phyloP scores from a whole-genome alignment of 2,888 invertebrate species.

The Vannuccia rotundouncinata region DNA sequence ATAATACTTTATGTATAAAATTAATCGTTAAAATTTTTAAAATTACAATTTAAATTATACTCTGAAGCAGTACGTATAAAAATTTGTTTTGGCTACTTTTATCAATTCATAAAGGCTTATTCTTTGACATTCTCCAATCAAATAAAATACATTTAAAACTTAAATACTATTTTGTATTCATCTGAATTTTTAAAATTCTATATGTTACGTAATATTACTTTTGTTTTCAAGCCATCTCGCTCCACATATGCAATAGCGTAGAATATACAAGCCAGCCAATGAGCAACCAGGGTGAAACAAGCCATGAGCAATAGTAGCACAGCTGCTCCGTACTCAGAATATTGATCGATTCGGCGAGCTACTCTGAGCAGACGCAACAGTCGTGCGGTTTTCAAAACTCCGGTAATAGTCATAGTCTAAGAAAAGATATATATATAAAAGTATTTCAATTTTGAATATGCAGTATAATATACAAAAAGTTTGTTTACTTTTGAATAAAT shows the following conservation, averaged over 20 bases:
- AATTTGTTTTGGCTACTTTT: too few relatives aligned
- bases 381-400: slow-evolving; percentile 53
- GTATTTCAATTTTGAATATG: too few relatives aligned
- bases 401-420: slow-evolving; percentile 56
- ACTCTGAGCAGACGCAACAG: slow-evolving; percentile 54
- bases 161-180: neutral
- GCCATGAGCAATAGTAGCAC: slow-evolving; percentile 55
- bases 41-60: too few relatives aligned
- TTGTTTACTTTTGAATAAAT: too few relatives aligned
- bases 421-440: too few relatives aligned
- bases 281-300: slow-evolving; percentile 54
- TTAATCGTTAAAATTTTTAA: too few relatives aligned
- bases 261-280: slow-evolving; percentile 57
- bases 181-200: neutral
- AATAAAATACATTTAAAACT: neutral
- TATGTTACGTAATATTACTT: slow-evolving; percentile 34
- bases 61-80: too few relatives aligned
- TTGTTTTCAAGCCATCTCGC: slow-evolving; percentile 47
- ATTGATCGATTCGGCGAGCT: slow-evolving; percentile 54
- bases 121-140: neutral
- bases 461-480: too few relatives aligned
- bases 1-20: too few relatives aligned
- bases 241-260: slow-evolving; percentile 56
- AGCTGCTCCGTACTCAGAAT: slow-evolving; percentile 56
- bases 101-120: neutral